phyloP scores from a whole-genome alignment of 2,797 vertebrate species.

The Sebastes hopkinsi region DNA sequence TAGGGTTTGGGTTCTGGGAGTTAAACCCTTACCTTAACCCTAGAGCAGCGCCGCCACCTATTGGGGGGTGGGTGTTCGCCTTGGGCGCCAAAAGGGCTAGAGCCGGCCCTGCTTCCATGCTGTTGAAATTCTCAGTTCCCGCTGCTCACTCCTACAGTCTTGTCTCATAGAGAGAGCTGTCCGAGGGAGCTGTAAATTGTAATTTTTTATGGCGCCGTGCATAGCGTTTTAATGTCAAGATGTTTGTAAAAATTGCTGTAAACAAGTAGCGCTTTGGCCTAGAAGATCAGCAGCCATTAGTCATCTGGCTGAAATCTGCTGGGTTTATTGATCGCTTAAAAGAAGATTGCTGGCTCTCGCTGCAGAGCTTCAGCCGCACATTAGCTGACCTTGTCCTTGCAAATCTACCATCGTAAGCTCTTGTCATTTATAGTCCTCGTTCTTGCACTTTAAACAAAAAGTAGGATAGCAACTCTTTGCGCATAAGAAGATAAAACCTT shows the following conservation, averaged over 20 bases:
- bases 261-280: not conserved
- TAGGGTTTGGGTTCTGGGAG: too few relatives aligned
- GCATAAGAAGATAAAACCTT: not conserved
- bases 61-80: too few relatives aligned
- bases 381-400: conserved; percentile 21
- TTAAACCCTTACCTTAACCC: too few relatives aligned
- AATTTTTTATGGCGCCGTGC: not conserved
- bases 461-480: not conserved
- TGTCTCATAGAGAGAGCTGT: not conserved
- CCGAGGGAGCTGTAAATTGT: not conserved
- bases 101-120: not conserved
- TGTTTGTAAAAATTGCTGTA: conserved; percentile 1
- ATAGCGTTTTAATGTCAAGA: conserved; percentile 7
- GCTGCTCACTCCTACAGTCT: not conserved
- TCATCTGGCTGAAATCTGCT: not conserved
- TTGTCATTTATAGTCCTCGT: not conserved
- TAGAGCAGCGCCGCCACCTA: too few relatives aligned
- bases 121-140: not conserved
- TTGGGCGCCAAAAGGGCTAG: too few relatives aligned
- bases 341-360: not conserved
- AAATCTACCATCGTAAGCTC: not conserved
- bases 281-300: not conserved
- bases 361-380: not conserved
- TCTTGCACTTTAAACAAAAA: conserved; percentile 2
- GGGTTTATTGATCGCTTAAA: not conserved